These are phyloP conservation scores for Pelvicachromis taeniatus DNA, from an alignment of 2,113 vertebrate species.

Conservation along the genomic window DNA sequence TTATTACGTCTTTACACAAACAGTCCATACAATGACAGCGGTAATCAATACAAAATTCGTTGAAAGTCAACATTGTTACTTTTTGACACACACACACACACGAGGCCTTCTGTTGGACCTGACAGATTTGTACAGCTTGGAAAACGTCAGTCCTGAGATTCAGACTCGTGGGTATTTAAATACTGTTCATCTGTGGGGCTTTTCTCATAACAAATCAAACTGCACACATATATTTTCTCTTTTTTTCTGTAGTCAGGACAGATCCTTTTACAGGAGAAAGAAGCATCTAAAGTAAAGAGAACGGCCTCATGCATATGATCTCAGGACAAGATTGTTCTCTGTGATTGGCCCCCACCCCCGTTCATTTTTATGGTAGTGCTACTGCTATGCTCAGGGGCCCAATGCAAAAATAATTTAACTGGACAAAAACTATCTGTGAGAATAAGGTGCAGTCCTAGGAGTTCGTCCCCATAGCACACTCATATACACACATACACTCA, in stretches of 20 bases:
- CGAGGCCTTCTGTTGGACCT: background rate
- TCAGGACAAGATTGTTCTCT: conserved; percentile 10
- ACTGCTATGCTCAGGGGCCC: background rate
- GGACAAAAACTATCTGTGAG: background rate
- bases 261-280: background rate
- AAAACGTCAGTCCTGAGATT: conserved; percentile 47
- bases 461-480: background rate
- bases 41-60: conserved; percentile 35
- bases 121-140: conserved; percentile 22
- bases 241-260: background rate
- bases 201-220: background rate
- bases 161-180: background rate
- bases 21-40: conserved; percentile 32
- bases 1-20: conserved; percentile 52
- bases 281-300: background rate
- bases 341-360: background rate
- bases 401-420: conserved; percentile 10
- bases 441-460: conserved; percentile 20
- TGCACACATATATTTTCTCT: background rate
- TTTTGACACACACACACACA: background rate
- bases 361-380: background rate
- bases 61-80: conserved; percentile 23
- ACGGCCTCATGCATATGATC: conserved; percentile 43
- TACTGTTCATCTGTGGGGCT: background rate
- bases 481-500: background rate